A percentile compares a stretch with the other conserved stretches of the same genome.
Conservation (phyloP, 2,888 invertebrate species). For the Hydraecia micacea region DNA sequence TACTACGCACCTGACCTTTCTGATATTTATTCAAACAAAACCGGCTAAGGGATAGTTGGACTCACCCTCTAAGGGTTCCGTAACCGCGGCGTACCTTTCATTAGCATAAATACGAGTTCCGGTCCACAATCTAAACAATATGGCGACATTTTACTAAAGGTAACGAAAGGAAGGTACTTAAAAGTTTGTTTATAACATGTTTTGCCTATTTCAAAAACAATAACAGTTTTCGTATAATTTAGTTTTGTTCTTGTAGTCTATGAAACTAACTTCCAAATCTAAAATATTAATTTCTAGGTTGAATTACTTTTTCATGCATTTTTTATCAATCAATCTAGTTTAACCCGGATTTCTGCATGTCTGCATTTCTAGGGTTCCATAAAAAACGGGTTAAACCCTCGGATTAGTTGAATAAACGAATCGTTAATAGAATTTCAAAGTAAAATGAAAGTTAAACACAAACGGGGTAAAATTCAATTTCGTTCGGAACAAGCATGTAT, state of each 20-base stretch:
- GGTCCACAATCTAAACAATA: slow-evolving; percentile 35
- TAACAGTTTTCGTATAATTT: slow-evolving; percentile 20
- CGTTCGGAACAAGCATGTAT: slow-evolving; percentile 34
- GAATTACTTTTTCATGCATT: background rate
- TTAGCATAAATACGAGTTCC: slow-evolving; percentile 22
- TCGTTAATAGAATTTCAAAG: slow-evolving; percentile 67
- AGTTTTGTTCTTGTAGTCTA: background rate
- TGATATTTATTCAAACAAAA: slow-evolving; percentile 1
- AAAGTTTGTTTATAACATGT: slow-evolving; percentile 17
- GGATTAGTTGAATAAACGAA: slow-evolving; percentile 65
- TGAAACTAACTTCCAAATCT: slow-evolving; percentile 16
- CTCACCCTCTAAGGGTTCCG: background rate
- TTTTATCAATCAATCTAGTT: slow-evolving; percentile 1
- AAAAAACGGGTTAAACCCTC: slow-evolving; percentile 43
- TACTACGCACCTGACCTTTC: background rate
- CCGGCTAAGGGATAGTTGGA: background rate
- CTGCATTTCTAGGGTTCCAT: background rate
- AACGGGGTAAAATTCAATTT: slow-evolving; percentile 54
- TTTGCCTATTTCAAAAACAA: slow-evolving; percentile 24
- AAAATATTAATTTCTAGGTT: background rate
- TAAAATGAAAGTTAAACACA: slow-evolving; percentile 71
- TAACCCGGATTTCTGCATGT: background rate
- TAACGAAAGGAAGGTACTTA: background rate
- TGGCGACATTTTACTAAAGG: slow-evolving; percentile 19
- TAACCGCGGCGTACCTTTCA: slow-evolving; percentile 1